Evolutionary conservation across 2,888 invertebrate species (phyloP).

Genomic region (Cantharis nigra): DNA sequence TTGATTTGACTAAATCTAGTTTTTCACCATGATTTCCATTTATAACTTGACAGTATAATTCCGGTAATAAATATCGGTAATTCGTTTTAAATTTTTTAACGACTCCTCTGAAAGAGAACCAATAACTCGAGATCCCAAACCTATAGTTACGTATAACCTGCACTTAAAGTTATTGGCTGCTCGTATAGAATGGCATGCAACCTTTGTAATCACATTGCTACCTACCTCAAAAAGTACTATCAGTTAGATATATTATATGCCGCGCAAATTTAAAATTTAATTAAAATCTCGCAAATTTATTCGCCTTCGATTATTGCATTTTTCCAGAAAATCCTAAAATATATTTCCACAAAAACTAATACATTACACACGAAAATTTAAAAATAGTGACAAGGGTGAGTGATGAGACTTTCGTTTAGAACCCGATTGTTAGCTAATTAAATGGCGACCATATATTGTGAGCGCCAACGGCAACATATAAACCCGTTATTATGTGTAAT

Average conservation of each 20-base stretch:
- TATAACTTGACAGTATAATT: conserved; percentile 29
- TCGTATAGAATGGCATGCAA: conserved; percentile 24
- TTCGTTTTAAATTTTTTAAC: conserved; percentile 35
- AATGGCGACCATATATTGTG: conserved; percentile 38
- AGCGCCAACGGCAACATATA: conserved; percentile 20
- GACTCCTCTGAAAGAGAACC: conserved; percentile 32
- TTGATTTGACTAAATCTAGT: conserved; percentile 6
- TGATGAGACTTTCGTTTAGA: conserved; percentile 35
- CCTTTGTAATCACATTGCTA: conserved; percentile 14
- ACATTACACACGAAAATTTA: conserved; percentile 23
- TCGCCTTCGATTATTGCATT: not conserved
- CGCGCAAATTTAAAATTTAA: not conserved
- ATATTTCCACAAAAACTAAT: not conserved
- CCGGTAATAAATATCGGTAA: conserved; percentile 31
- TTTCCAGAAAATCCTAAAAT: not conserved
- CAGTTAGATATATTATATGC: conserved; percentile 1
- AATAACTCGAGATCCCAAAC: conserved; percentile 33
- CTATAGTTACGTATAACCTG: conserved; percentile 33
- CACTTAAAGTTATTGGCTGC: conserved; percentile 27
- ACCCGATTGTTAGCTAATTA: conserved; percentile 44
- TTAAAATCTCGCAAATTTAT: not conserved
- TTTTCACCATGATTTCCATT: conserved; percentile 13
- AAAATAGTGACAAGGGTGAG: conserved; percentile 38
- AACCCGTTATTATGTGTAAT: conserved; percentile 29
- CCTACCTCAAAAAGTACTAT: conserved; percentile 13